Evolutionary conservation across 37 sponge, comb jelly and placozoan genomes (phyloP).

Genomic region (Mnemiopsis leidyi): DNA sequence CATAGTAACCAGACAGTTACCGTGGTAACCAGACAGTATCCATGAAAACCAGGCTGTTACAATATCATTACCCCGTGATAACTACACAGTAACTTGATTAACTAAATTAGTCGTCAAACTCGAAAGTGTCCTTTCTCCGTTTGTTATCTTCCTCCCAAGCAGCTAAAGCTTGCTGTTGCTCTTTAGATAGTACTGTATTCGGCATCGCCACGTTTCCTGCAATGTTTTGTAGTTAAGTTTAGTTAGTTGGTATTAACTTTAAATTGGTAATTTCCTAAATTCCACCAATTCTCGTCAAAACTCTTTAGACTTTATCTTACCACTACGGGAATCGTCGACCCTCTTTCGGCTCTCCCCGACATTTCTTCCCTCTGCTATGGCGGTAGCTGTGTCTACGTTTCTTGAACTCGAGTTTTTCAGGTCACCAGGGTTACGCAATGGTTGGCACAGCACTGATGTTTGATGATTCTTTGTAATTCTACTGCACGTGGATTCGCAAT

Average conservation of each 20-base stretch:
- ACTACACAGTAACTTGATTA: too few species aligned
- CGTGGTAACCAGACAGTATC: too few species aligned
- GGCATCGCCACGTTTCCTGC: constrained; percentile 6
- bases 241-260: too few species aligned
- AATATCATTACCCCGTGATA: too few species aligned
- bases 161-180: background rate
- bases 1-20: too few species aligned
- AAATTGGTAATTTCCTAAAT: too few species aligned
- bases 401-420: too few species aligned
- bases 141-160: constrained; percentile 10
- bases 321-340: background rate
- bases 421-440: too few species aligned
- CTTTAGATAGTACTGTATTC: background rate
- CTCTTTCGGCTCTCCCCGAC: background rate
- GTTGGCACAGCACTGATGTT: too few species aligned
- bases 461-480: too few species aligned
- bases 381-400: constrained; percentile 28
- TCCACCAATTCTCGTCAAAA: background rate
- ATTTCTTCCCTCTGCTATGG: background rate
- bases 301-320: background rate
- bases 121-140: background rate
- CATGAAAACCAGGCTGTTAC: too few species aligned
- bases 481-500: too few species aligned
- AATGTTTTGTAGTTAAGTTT: background rate
- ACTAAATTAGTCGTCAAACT: constrained; percentile 7